Base-by-base conservation (phyloP, 2,113 vertebrate species). In the Laterallus jamaicensis region DNA sequence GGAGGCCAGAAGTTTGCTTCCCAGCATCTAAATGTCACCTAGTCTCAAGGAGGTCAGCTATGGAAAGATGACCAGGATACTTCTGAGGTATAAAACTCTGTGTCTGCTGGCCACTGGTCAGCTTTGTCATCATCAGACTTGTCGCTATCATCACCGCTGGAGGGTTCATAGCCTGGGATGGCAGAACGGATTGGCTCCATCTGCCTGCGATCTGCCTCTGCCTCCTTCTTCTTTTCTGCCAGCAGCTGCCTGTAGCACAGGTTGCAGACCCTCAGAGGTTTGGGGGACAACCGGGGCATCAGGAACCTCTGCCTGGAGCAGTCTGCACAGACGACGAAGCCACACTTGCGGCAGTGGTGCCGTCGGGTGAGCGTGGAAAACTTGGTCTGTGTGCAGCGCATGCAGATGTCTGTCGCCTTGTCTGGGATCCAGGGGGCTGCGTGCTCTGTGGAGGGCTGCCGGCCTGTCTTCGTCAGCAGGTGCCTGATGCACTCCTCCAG, bases 331-430 rank as follows among this genome's bases (percentile, higher is more conserved):
- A 99, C 99, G 4, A 99, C 96, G 9, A 99, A 99, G 94, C 99
- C 99, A 0, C 99, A 99, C 68, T 98, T 98, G 29, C 99, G 97
- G 96, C 99, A 99, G 97, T 99, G 99, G 96, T 99, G 99, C 44
- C 98, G 97, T 1, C 99, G 98, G 1, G 98, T 98, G 56, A 98
- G 97, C 1, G 98, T n/a, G 0, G 95, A 98, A 96, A 99, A 99
- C 82, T 97, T 98, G 15, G 97, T 93, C 59, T 98, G 98, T 0
- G 97, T 97, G 97, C 99, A 99, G 94, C 99, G 99, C 99, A 99
- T 99, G 97, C 99, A 99, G 95, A 98, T 97, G 79, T 98, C 98
- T 0, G 99, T 98, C 11, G 98, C 98, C 44, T 88, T 96, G 97
- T 99, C 98, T 0, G 99, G 99, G 92, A 99, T 98, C 99, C 99